Percentiles rank a stretch among this genome's conserved stretches.
These are phyloP conservation scores for Phyto melanocephala DNA, from an alignment of 2,888 invertebrate genomes.

Conservation along the genomic window DNA sequence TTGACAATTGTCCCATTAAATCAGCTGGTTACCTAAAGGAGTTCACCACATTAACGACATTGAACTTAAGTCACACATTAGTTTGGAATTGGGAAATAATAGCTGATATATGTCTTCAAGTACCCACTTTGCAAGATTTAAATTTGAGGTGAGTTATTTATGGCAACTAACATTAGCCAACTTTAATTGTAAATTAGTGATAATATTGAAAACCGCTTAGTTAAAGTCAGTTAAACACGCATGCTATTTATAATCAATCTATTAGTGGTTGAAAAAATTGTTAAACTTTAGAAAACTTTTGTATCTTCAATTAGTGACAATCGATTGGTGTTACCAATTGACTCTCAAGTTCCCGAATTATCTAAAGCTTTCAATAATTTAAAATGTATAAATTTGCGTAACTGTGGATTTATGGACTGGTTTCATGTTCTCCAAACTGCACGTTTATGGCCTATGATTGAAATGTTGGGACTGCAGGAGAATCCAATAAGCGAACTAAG, in stretches of 20 bases:
- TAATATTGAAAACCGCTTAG: background rate
- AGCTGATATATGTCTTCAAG: slow-evolving; percentile 76
- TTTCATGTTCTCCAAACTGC: slow-evolving; percentile 84
- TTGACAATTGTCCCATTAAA: slow-evolving; percentile 80
- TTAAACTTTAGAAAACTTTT: background rate
- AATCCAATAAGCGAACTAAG: slow-evolving; percentile 84
- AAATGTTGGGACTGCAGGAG: slow-evolving; percentile 85
- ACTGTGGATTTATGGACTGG: slow-evolving; percentile 86
- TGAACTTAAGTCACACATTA: slow-evolving; percentile 76
- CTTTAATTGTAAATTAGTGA: too few relatives aligned
- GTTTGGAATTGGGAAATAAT: slow-evolving; percentile 78
- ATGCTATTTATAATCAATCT: too few relatives aligned
- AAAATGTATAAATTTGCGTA: slow-evolving; percentile 75
- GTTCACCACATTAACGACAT: slow-evolving; percentile 72
- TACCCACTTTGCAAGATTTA: slow-evolving; percentile 74
- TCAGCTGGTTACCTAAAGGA: slow-evolving; percentile 84
- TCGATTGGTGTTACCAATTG: slow-evolving; percentile 83
- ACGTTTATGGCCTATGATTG: slow-evolving; percentile 85
- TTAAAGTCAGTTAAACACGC: too few relatives aligned
- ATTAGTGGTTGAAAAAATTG: too few relatives aligned
- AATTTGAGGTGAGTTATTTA: slow-evolving; percentile 75
- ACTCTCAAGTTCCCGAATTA: slow-evolving; percentile 79
- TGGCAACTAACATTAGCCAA: too few relatives aligned
- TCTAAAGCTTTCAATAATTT: slow-evolving; percentile 75
- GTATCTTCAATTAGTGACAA: slow-evolving; percentile 86